These are phyloP conservation scores for Odontesthes bonariensis DNA, from an alignment of 2,113 vertebrate genomes.

Conservation along the genomic window DNA sequence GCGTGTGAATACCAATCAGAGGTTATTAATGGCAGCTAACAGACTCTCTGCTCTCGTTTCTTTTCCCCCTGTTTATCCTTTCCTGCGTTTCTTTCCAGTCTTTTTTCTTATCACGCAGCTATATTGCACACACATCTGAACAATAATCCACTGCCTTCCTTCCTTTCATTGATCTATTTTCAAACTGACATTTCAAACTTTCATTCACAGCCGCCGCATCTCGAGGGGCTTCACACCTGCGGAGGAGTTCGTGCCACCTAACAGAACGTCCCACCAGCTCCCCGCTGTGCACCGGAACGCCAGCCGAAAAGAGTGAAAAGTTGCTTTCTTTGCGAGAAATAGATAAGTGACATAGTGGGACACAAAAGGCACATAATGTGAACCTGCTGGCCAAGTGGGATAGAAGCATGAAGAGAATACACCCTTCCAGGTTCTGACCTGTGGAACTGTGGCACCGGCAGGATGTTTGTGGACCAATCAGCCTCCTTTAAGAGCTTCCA, in stretches of 20 bases:
- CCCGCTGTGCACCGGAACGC: too few relatives aligned
- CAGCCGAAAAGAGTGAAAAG: not conserved
- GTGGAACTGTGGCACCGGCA: too few relatives aligned
- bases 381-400: too few relatives aligned
- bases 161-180: not conserved
- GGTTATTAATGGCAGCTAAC: slow-evolving; percentile 83
- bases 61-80: slow-evolving; percentile 38
- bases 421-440: too few relatives aligned
- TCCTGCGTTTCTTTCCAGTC: slow-evolving; percentile 13
- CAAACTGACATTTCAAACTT: slow-evolving; percentile 15
- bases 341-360: too few relatives aligned
- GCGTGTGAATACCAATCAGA: slow-evolving; percentile 79
- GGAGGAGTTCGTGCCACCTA: not conserved
- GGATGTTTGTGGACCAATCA: too few relatives aligned
- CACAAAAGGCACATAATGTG: too few relatives aligned
- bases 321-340: not conserved
- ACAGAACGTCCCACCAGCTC: not conserved
- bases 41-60: slow-evolving; percentile 62
- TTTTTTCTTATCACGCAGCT: slow-evolving; percentile 31
- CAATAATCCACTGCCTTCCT: not conserved
- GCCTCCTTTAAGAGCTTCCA: too few relatives aligned
- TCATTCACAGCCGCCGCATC: not conserved
- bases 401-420: too few relatives aligned
- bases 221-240: not conserved
- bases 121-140: not conserved